Evolutionary conservation across 2,888 invertebrate genomes (phyloP), one percentile per base, ranked within the genome.

Genomic region (Hololepta plana): DNA sequence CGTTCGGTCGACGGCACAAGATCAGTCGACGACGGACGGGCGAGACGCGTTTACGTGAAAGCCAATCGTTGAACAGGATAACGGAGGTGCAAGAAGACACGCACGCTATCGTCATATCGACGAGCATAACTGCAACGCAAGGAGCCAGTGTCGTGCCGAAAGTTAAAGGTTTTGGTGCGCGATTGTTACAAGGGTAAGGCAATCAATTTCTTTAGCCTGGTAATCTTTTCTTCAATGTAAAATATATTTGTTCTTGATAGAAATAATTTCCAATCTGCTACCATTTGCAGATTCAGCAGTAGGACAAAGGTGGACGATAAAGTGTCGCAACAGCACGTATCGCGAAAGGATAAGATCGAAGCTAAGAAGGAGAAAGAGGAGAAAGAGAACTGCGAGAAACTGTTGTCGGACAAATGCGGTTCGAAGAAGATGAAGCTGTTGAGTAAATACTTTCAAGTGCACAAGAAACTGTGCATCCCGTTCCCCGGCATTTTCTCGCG

Each of bases 61-160:
- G 80, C 39, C 81, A 84, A 46, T 82, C 82, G 13, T 56, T 84
- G 32, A 84, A 82, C 52, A 67, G 82, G 35, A 82, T 84, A 36
- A 81, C 81, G 9, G 84, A 84, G 57, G 81, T 81, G 36, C 80
- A 81, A 51, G 81, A 81, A 49, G 75, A 71, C 19, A 34, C 39
- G 24, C 53, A 47, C 38, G 43, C 46, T n/a, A 33, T 51, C 19
- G 45, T 51, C 12, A 47, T 50, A 15, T 41, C 47, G 5, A 45
- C 49, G 3, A 46, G 45, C 3, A 32, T 48, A 15, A 43, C 47
- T 17, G 50, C 49, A 4, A 44, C 47, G 10, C 46, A 46, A 26
- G 44, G 47, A 4, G 35, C 42, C 4, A 35, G 32, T 12, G 33
- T 49, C 6, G 41, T 53, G 6, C 53, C 57, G 9, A 60, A 59